Evolutionary conservation across 1,140 invertebrate species (phyloP).

Genomic region (Pemphigus obesinymphae): DNA sequence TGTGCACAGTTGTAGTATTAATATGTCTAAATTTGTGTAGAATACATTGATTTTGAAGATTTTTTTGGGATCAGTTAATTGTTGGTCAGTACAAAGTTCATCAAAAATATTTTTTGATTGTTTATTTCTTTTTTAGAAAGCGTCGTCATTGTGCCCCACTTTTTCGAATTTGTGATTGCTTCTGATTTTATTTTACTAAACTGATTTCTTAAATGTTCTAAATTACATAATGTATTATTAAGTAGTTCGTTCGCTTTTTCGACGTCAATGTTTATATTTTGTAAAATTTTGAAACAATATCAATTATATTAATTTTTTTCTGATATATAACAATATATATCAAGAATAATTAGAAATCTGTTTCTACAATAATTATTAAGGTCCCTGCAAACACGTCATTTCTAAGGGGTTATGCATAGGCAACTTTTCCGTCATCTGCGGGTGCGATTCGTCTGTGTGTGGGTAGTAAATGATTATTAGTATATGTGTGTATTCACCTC

Average conservation of each 20-base stretch:
- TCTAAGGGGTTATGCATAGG: too few relatives aligned
- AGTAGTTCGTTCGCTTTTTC: background rate
- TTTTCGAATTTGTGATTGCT: background rate
- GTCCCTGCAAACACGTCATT: too few relatives aligned
- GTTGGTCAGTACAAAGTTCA: background rate
- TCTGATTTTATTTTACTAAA: background rate
- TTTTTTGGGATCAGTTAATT: background rate
- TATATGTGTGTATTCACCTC: too few relatives aligned
- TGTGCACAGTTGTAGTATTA: background rate
- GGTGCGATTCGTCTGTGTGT: too few relatives aligned
- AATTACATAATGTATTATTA: background rate
- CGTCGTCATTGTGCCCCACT: background rate
- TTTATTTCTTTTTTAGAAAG: background rate
- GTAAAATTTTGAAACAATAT: background rate
- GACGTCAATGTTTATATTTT: background rate
- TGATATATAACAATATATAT: too few relatives aligned
- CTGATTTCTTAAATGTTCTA: background rate
- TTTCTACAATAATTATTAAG: too few relatives aligned
- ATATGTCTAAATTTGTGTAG: background rate
- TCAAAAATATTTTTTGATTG: background rate
- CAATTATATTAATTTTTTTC: background rate
- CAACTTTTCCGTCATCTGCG: too few relatives aligned
- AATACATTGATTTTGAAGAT: background rate
- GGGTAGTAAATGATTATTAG: too few relatives aligned
- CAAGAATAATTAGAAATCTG: too few relatives aligned